Conservation (phyloP, 2,797 vertebrate genomes). For the Mus minutoides region DNA sequence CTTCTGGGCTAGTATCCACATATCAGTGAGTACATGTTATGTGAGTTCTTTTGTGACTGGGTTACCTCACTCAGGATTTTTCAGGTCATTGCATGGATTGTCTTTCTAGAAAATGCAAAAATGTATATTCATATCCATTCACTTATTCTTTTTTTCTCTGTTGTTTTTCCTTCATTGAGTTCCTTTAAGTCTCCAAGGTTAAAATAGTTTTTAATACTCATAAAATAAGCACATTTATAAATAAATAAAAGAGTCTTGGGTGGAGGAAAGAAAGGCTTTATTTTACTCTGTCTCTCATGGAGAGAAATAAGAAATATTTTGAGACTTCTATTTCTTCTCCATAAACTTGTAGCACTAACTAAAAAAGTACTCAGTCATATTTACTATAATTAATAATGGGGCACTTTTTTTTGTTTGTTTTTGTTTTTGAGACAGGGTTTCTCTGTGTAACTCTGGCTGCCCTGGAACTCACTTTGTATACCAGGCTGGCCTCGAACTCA, state of each 20-base stretch:
- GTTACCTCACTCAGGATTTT: too few relatives aligned
- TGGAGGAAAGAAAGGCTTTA: background rate
- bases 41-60: too few relatives aligned
- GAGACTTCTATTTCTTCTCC: background rate
- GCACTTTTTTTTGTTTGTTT: too few relatives aligned
- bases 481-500: too few relatives aligned
- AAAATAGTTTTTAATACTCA: background rate
- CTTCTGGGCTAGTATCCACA: too few relatives aligned
- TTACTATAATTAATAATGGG: constrained; percentile 51
- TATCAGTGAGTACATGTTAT: too few relatives aligned
- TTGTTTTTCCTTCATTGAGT: background rate
- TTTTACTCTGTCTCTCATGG: background rate
- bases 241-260: background rate
- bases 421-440: too few relatives aligned
- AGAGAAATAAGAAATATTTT: background rate
- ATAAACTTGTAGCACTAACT: background rate
- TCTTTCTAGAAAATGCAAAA: background rate
- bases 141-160: background rate
- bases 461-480: too few relatives aligned
- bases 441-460: too few relatives aligned
- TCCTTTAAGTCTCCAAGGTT: background rate
- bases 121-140: rapidly evolving
- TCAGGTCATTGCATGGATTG: background rate
- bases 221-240: background rate
- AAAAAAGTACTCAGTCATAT: background rate